phyloP scores from a whole-genome alignment of 2,797 vertebrate species.

The Enteromius paludinosus region DNA sequence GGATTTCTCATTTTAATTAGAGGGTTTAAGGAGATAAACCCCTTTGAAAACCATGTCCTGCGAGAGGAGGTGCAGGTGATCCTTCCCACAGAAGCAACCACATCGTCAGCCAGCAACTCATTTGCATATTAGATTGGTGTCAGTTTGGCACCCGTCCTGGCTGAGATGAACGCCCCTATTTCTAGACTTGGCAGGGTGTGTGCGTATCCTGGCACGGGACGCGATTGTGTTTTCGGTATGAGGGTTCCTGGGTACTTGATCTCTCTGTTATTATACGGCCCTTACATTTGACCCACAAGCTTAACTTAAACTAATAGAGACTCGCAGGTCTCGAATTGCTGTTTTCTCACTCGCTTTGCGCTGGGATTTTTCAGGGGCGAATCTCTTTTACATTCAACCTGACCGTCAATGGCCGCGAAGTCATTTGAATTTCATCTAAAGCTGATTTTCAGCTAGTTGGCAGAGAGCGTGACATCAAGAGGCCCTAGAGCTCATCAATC shows the following conservation, averaged over 20 bases:
- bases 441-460: constrained; percentile 34
- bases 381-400: neutral
- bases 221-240: constrained; percentile 40
- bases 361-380: neutral
- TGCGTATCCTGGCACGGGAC: constrained; percentile 51
- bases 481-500: constrained; percentile 60
- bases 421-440: constrained; percentile 19
- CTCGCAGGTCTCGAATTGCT: neutral
- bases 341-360: neutral
- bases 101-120: constrained; percentile 78
- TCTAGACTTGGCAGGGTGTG: constrained; percentile 61
- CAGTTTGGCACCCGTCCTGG: constrained; percentile 80
- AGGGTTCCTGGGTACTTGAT: constrained; percentile 39
- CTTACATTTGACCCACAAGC: constrained; percentile 36
- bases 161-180: constrained; percentile 65
- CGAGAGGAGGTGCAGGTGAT: constrained; percentile 91
- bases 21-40: constrained; percentile 94
- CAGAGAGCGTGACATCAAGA: constrained; percentile 40
- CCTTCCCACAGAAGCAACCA: constrained; percentile 82
- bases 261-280: constrained; percentile 45
- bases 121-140: constrained; percentile 89
- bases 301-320: constrained; percentile 14
- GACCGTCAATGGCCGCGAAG: neutral
- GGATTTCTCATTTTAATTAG: constrained; percentile 96
- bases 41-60: constrained; percentile 87